A percentile compares a stretch with the other conserved stretches of the same genome.
These are phyloP conservation scores for Euphysa ruthae DNA, from an alignment of 30 jellyfish, hydroid and myxozoan genomes.

Conservation along the genomic window DNA sequence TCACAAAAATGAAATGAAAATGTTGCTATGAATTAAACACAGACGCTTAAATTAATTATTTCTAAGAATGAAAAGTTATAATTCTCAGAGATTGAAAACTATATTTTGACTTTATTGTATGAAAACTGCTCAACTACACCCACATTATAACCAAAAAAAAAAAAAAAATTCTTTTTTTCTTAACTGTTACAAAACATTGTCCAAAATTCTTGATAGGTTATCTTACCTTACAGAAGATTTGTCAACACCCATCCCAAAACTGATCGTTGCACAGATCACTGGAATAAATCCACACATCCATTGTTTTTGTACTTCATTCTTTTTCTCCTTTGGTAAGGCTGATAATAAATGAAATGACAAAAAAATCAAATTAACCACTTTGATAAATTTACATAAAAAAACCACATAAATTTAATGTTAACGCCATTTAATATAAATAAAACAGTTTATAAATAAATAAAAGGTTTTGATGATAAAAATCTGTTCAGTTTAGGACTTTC, in stretches of 20 bases:
- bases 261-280: conserved; percentile 89
- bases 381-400: too few species aligned
- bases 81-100: too few species aligned
- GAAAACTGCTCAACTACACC: too few species aligned
- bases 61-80: too few species aligned
- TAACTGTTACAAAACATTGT: not conserved
- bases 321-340: conserved; percentile 54
- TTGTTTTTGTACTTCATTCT: conserved; percentile 59
- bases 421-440: too few species aligned
- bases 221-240: conserved; percentile 79
- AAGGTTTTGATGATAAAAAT: not conserved
- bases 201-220: not conserved
- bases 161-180: too few species aligned
- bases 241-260: conserved; percentile 99
- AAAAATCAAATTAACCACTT: not conserved
- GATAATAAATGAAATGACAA: not conserved
- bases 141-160: too few species aligned
- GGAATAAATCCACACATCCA: conserved; percentile 82
- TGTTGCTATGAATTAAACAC: too few species aligned
- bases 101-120: too few species aligned
- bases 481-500: not conserved
- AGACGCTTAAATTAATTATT: too few species aligned
- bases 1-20: not conserved
- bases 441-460: not conserved
- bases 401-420: too few species aligned